Percentiles rank a stretch among this genome's conserved stretches.
Conservation (phyloP, 2,888 invertebrate genomes). For the Fissipunctia ypsillon region DNA sequence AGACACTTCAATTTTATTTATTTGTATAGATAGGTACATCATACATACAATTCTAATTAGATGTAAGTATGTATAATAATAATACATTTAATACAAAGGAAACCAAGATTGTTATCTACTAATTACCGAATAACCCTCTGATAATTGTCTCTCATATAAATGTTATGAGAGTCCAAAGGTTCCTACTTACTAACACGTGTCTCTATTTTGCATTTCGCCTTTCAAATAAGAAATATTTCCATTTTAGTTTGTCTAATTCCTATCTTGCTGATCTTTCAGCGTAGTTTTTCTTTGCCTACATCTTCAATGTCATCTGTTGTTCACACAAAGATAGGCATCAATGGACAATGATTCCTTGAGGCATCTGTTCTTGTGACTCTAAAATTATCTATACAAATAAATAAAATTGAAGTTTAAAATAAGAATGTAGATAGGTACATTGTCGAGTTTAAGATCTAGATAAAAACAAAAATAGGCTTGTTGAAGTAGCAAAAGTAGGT, state of each 20-base stretch:
- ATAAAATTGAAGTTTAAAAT: too few relatives aligned
- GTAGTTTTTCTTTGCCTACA: conserved; percentile 18
- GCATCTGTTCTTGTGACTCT: background rate
- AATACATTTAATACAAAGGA: too few relatives aligned
- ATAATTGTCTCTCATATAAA: conserved; percentile 25
- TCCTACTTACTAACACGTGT: conserved; percentile 53
- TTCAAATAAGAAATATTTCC: conserved; percentile 20
- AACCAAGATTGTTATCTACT: too few relatives aligned
- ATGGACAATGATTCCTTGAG: background rate
- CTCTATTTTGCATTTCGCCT: conserved; percentile 24
- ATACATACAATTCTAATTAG: too few relatives aligned
- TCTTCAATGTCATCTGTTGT: background rate
- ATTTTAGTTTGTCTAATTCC: conserved; percentile 31
- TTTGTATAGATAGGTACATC: too few relatives aligned
- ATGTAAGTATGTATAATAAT: too few relatives aligned
- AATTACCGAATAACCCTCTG: conserved; percentile 24
- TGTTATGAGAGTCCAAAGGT: conserved; percentile 36
- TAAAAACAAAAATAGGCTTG: conserved; percentile 40
- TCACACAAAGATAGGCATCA: conserved; percentile 5
- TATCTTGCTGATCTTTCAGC: conserved; percentile 49
- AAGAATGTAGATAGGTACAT: conserved; percentile 1
- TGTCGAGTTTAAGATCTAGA: conserved; percentile 36
- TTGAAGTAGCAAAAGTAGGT: background rate
- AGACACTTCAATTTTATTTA: too few relatives aligned
- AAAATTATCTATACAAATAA: too few relatives aligned